Conservation (phyloP, 2,113 vertebrate genomes). For the Tachysurus vachellii region DNA sequence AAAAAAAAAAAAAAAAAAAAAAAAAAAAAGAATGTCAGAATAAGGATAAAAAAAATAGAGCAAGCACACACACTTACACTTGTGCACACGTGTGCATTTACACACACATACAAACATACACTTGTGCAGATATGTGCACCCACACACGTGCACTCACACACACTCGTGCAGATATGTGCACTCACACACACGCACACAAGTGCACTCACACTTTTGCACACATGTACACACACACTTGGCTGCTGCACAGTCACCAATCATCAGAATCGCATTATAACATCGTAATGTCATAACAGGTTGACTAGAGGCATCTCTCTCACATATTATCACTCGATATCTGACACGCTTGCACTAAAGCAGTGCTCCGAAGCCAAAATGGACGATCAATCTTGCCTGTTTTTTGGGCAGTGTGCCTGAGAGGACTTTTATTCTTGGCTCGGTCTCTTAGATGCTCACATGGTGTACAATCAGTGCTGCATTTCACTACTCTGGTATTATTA, state of each 20-base stretch:
- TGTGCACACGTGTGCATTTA: no score
- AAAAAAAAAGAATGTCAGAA: background rate
- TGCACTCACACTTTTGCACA: conserved; percentile 4
- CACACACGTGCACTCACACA: no score
- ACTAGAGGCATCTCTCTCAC: background rate
- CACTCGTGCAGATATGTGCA: background rate
- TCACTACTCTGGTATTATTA: background rate
- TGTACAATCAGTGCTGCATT: background rate
- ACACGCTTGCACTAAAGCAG: conserved; percentile 14
- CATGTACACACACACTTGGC: conserved; percentile 15
- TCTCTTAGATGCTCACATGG: background rate
- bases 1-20: no score
- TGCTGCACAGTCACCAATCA: background rate
- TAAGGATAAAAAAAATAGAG: background rate
- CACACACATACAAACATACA: no score
- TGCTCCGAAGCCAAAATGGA: conserved; percentile 4
- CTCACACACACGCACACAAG: background rate
- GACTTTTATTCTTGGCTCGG: conserved; percentile 31
- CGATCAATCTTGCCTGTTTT: conserved; percentile 17
- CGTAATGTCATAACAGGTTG: conserved; percentile 26
- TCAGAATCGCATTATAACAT: conserved; percentile 34
- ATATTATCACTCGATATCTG: background rate
- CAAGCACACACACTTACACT: no score
- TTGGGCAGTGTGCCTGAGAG: conserved; percentile 10
- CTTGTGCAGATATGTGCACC: no score